These are phyloP conservation scores for Lampris incognitus DNA, from an alignment of 2,113 vertebrate genomes.

Conservation along the genomic window DNA sequence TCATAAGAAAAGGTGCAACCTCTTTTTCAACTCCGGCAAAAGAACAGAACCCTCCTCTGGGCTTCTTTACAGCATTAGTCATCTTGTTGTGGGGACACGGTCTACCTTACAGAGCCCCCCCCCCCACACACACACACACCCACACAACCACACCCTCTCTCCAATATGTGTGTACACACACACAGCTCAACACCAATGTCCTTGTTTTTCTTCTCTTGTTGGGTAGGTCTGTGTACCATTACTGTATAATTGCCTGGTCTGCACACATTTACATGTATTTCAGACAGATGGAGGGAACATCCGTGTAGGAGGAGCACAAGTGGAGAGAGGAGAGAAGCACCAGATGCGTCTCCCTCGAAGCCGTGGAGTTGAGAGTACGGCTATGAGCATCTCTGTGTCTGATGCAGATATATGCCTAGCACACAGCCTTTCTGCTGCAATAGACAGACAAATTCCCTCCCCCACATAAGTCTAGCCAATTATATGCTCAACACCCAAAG, in stretches of 20 bases:
- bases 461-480: not conserved
- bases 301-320: conserved; percentile 34
- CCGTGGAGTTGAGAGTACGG: conserved; percentile 12
- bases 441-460: conserved; percentile 1
- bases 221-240: not conserved
- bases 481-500: not conserved
- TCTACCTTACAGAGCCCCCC: conserved; percentile 35
- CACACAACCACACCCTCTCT: conserved; percentile 5
- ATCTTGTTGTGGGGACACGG: conserved; percentile 44
- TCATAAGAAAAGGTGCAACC: conserved; percentile 41
- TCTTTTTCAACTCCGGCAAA: conserved; percentile 36
- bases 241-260: conserved; percentile 25
- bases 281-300: conserved; percentile 42
- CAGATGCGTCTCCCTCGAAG: conserved; percentile 36
- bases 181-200: too few relatives aligned
- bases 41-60: conserved; percentile 52
- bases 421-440: not conserved
- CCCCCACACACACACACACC: conserved; percentile 2
- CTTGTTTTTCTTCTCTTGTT: too few relatives aligned
- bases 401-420: conserved; percentile 25
- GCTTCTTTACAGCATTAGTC: conserved; percentile 54
- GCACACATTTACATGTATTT: conserved; percentile 28
- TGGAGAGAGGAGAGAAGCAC: conserved; percentile 36
- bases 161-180: too few relatives aligned
- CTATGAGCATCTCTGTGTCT: conserved; percentile 29